A percentile compares a stretch with the other conserved stretches of the same genome.
These are phyloP conservation scores for Melanogrammus aeglefinus DNA, from an alignment of 2,797 vertebrate genomes.

Conservation along the genomic window DNA sequence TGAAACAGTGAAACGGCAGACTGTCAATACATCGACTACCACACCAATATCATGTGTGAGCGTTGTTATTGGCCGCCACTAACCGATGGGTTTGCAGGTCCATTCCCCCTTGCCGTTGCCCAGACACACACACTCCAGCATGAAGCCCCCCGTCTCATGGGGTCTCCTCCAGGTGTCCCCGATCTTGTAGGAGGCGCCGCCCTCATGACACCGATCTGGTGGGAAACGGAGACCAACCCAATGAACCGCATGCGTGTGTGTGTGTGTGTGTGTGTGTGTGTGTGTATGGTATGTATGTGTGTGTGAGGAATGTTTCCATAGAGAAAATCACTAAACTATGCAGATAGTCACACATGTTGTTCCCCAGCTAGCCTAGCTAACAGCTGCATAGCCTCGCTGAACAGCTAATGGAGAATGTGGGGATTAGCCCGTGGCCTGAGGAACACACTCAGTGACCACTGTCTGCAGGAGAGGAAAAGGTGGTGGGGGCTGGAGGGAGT, in stretches of 20 bases:
- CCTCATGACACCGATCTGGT: slow-evolving; percentile 94
- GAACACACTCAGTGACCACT: slow-evolving; percentile 30
- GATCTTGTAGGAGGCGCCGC: slow-evolving; percentile 90
- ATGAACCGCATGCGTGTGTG: neutral
- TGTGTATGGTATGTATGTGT: neutral
- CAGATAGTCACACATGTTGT: slow-evolving; percentile 3
- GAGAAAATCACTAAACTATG: neutral
- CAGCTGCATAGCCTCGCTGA: slow-evolving; percentile 45
- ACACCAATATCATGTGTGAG: neutral
- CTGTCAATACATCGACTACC: too few species aligned
- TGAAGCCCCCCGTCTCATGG: slow-evolving; percentile 88
- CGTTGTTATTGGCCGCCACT: slow-evolving; percentile 35
- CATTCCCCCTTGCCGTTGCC: slow-evolving; percentile 97
- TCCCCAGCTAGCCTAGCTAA: slow-evolving; percentile 31
- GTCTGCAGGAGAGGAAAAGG: slow-evolving; percentile 25
- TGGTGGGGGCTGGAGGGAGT: neutral
- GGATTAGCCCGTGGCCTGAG: slow-evolving; percentile 29
- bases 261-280: slow-evolving; percentile 1
- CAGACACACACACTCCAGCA: slow-evolving; percentile 95
- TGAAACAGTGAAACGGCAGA: neutral
- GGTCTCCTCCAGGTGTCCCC: slow-evolving; percentile 93
- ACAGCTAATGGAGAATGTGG: slow-evolving; percentile 34
- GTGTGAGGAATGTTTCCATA: neutral
- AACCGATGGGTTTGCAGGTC: slow-evolving; percentile 96
- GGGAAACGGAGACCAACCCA: neutral